Conservation (phyloP, 2,888 invertebrate species). For the Eupelmus urozonus region DNA sequence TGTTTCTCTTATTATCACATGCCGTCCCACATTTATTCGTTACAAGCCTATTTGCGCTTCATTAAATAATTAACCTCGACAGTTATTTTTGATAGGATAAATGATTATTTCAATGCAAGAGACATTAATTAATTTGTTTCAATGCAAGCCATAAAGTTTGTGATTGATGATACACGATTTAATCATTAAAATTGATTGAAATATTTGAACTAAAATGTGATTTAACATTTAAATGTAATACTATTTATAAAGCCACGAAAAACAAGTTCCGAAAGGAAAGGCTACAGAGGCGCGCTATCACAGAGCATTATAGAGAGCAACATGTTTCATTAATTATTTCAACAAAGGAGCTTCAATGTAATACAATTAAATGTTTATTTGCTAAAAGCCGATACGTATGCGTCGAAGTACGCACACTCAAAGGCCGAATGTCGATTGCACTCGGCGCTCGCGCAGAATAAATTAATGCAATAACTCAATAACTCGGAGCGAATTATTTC, state of each 20-base stretch:
- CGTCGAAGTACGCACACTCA: constrained; percentile 7
- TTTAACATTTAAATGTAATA: constrained; percentile 1
- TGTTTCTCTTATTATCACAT: no score
- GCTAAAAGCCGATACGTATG: constrained; percentile 30
- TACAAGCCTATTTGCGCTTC: no score
- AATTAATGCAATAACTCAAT: constrained; percentile 25
- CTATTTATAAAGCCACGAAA: neutral
- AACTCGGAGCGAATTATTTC: constrained; percentile 7
- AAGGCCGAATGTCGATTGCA: constrained; percentile 1
- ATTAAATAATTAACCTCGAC: no score
- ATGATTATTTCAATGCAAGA: neutral
- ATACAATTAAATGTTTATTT: constrained; percentile 45
- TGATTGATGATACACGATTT: neutral
- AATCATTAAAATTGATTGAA: constrained; percentile 4
- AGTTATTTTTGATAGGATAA: no score
- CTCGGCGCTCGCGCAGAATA: constrained; percentile 14
- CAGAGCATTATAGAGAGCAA: neutral
- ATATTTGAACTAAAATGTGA: neutral
- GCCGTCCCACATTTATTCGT: no score
- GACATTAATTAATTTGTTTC: neutral
- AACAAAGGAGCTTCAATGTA: constrained; percentile 31
- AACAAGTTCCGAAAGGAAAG: neutral
- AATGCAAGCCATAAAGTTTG: neutral
- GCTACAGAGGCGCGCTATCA: neutral
- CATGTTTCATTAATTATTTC: constrained; percentile 11